Evolutionary conservation across 2,113 vertebrate species (phyloP).

Genomic region (Odontophorus gujanensis): DNA sequence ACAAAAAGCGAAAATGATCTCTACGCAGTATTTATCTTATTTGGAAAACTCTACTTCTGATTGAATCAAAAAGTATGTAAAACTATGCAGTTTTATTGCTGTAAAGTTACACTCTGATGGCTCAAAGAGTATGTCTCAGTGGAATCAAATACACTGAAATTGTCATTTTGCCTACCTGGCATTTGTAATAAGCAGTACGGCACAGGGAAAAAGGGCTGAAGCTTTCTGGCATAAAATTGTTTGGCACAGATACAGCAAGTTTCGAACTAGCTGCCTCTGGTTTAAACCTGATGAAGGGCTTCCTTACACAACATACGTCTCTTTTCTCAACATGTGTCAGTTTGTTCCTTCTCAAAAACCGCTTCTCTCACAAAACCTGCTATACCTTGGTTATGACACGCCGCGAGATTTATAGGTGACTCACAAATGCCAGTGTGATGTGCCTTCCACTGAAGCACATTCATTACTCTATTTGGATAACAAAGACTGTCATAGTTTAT

Average conservation of each 20-base stretch:
- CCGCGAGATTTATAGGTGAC: constrained; percentile 22
- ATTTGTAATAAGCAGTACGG: neutral
- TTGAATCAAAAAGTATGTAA: neutral
- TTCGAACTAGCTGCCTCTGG: neutral
- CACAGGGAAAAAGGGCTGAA: neutral
- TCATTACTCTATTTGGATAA: constrained; percentile 55
- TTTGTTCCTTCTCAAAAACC: neutral
- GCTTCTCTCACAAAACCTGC: neutral
- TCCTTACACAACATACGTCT: neutral
- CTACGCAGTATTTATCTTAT: neutral
- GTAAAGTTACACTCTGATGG: neutral
- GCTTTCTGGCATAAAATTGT: neutral
- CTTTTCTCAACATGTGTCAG: neutral
- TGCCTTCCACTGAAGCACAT: constrained; percentile 41
- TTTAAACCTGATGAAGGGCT: neutral
- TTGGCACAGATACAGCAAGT: neutral
- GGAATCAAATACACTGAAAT: neutral
- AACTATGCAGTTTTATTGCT: neutral
- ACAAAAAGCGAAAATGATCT: neutral
- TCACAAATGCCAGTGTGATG: constrained; percentile 33
- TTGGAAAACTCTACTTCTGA: neutral
- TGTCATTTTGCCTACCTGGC: neutral
- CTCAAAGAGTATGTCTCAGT: neutral
- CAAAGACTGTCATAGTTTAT: constrained; percentile 26
- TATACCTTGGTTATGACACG: neutral